Evolutionary conservation across 1,140 invertebrate species (phyloP).

Genomic region (Musca domestica): DNA sequence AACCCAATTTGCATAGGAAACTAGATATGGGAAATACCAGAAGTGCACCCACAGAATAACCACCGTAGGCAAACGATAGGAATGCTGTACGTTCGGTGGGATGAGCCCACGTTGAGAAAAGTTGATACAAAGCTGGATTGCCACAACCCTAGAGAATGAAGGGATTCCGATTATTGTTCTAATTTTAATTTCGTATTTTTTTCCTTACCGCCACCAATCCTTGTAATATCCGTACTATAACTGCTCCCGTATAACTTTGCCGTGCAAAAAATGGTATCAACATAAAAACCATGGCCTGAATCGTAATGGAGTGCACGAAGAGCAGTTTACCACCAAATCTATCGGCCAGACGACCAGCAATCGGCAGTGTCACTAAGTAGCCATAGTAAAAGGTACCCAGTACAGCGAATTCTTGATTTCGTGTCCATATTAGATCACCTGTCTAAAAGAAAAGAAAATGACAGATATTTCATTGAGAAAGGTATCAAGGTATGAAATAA

Average conservation of each 20-base stretch:
- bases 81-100: conserved; percentile 43
- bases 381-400: conserved; percentile 44
- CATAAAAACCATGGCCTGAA: conserved; percentile 33
- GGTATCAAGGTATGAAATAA: not conserved
- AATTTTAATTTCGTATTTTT: not conserved
- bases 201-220: conserved; percentile 39
- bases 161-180: not conserved
- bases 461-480: not conserved
- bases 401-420: conserved; percentile 37
- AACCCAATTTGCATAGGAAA: conserved; percentile 36
- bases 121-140: conserved; percentile 42
- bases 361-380: conserved; percentile 36
- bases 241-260: conserved; percentile 31
- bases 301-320: conserved; percentile 37
- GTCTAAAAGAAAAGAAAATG: conserved; percentile 26
- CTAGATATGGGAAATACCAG: conserved; percentile 39
- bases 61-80: conserved; percentile 44
- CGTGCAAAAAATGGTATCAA: conserved; percentile 37
- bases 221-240: conserved; percentile 30
- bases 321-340: conserved; percentile 42
- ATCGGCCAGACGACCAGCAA: conserved; percentile 41
- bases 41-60: conserved; percentile 37
- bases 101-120: conserved; percentile 47
- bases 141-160: conserved; percentile 38
- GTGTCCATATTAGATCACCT: conserved; percentile 39